Evolutionary conservation across 1,140 invertebrate species (phyloP).

Genomic region (Drosophila saltans): DNA sequence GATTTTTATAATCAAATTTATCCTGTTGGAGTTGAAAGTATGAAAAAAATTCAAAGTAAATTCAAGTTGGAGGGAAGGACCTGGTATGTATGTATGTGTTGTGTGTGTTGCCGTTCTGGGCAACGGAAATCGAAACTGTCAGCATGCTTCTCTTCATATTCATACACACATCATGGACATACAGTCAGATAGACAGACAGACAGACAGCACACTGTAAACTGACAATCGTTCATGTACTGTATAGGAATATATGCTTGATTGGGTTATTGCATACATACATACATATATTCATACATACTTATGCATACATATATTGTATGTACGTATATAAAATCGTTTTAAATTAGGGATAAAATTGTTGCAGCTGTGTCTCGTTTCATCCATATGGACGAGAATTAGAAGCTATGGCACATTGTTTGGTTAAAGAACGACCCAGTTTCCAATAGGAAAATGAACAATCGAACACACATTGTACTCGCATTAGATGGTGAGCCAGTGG

Average conservation of each 20-base stretch:
- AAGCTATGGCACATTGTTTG: no score
- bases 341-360: neutral
- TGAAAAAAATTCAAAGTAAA: no score
- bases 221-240: constrained; percentile 16
- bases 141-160: constrained; percentile 48
- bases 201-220: constrained; percentile 35
- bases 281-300: no score
- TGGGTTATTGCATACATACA: no score
- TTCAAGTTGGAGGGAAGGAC: neutral
- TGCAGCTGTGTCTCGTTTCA: no score
- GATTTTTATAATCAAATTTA: no score
- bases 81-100: neutral
- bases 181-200: neutral
- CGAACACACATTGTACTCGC: neutral
- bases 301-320: no score
- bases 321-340: no score
- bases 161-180: constrained; percentile 19
- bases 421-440: constrained; percentile 1
- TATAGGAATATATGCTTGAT: no score
- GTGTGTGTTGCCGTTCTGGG: neutral
- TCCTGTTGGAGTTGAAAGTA: no score
- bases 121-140: constrained; percentile 56
- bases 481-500: neutral
- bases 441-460: neutral
- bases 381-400: no score